A percentile compares a stretch with the other conserved stretches of the same genome.
phyloP scores from a whole-genome alignment of 2,113 vertebrate species.

The Neofelis nebulosa region DNA sequence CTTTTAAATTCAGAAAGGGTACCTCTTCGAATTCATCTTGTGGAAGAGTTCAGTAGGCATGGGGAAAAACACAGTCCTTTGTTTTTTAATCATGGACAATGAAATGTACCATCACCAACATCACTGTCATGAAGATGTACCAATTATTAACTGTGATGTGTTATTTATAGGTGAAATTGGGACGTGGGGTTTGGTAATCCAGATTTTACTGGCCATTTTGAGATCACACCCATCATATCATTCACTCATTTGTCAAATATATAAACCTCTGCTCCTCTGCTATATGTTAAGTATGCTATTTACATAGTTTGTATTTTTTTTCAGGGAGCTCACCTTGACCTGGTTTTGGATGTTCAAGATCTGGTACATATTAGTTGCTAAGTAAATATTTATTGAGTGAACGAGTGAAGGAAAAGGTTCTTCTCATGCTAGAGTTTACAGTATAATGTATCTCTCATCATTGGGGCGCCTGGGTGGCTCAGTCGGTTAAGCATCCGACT shows the following conservation, averaged over 20 bases:
- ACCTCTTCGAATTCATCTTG: not conserved
- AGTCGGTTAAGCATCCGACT: no score
- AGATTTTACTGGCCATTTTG: not conserved
- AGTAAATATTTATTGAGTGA: not conserved
- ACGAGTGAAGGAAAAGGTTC: not conserved
- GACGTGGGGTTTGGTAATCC: not conserved
- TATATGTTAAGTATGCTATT: not conserved
- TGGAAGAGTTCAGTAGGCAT: not conserved
- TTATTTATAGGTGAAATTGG: not conserved
- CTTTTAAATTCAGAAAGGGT: slow-evolving; percentile 4
- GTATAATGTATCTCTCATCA: not conserved
- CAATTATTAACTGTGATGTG: not conserved
- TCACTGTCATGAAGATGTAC: not conserved
- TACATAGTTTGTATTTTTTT: not conserved
- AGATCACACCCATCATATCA: not conserved
- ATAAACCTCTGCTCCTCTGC: not conserved
- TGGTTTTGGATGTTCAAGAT: not conserved
- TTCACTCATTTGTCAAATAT: not conserved
- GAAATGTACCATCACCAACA: not conserved
- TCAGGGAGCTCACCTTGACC: not conserved
- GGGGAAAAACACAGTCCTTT: not conserved
- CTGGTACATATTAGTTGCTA: not conserved
- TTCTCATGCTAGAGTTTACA: not conserved
- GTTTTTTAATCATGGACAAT: not conserved
- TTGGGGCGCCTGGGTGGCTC: no score